These are phyloP conservation scores for Geodia barretti DNA, from an alignment of 37 sponge, comb jelly and placozoan genomes.

Conservation along the genomic window DNA sequence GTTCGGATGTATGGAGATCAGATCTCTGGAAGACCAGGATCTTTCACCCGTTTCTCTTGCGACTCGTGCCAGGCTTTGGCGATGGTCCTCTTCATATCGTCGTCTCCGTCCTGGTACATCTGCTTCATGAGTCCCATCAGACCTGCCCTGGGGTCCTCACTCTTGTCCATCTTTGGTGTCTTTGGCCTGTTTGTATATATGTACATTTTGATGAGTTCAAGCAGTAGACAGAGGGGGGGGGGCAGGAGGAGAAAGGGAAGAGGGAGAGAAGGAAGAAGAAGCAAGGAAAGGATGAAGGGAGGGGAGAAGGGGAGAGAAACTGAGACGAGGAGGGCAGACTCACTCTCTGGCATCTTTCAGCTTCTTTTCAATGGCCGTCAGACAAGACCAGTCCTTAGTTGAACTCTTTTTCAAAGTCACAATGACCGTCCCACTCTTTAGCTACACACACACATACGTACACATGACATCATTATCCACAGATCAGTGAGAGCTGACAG, in stretches of 20 bases:
- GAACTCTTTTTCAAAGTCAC: slow-evolving; percentile 59
- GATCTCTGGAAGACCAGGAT: too few species aligned
- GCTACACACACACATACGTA: slow-evolving; percentile 31
- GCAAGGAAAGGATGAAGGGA: neutral
- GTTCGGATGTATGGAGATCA: too few species aligned
- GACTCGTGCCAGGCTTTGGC: slow-evolving; percentile 95
- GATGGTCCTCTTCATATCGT: slow-evolving; percentile 98
- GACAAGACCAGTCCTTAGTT: slow-evolving; percentile 44
- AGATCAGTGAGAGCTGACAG: too few species aligned
- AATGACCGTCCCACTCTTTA: slow-evolving; percentile 62
- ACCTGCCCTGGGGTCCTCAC: slow-evolving; percentile 82
- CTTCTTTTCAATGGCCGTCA: slow-evolving; percentile 78
- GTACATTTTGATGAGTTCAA: too few species aligned
- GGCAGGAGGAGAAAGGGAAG: neutral
- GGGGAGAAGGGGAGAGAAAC: too few species aligned
- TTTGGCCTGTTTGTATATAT: too few species aligned
- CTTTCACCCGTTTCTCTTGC: slow-evolving; percentile 66
- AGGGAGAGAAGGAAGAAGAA: neutral
- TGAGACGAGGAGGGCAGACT: too few species aligned
- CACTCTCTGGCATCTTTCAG: slow-evolving; percentile 72
- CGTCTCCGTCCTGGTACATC: slow-evolving; percentile 98
- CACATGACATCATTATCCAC: neutral
- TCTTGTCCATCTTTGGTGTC: slow-evolving; percentile 64
- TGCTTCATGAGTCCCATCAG: slow-evolving; percentile 94
- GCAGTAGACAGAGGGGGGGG: too few species aligned